phyloP scores from a whole-genome alignment of 1,140 invertebrate genomes.

The Bombus waltoni region DNA sequence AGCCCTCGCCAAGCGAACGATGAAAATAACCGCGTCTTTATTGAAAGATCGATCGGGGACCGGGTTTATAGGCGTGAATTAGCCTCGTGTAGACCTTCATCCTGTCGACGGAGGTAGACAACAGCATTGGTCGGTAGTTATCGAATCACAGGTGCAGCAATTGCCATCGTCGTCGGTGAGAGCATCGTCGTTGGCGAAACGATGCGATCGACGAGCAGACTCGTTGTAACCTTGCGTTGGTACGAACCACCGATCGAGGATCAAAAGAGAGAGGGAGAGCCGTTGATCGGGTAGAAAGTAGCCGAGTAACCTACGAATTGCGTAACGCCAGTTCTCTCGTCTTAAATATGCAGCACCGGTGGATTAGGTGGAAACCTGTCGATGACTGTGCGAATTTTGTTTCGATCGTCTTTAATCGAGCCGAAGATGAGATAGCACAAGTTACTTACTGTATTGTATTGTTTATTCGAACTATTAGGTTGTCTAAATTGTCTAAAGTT shows the following conservation, averaged over 20 bases:
- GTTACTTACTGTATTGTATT: no score
- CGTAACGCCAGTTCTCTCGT: constrained; percentile 47
- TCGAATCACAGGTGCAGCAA: constrained; percentile 31
- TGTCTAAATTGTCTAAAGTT: no score
- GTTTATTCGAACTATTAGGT: no score
- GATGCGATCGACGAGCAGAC: constrained; percentile 3
- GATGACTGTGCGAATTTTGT: neutral
- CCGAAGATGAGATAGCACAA: no score
- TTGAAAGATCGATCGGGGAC: constrained; percentile 26
- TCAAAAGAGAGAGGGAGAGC: neutral
- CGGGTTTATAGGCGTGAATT: constrained; percentile 12
- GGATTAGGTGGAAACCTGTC: neutral
- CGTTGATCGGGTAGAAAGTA: constrained; percentile 62
- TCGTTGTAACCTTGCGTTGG: constrained; percentile 41
- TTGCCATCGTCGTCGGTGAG: constrained; percentile 9
- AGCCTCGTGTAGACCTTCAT: constrained; percentile 7
- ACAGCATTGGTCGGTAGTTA: constrained; percentile 14
- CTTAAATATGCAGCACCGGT: constrained; percentile 35
- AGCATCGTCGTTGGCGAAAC: neutral
- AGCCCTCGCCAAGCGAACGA: neutral
- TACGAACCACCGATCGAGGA: neutral
- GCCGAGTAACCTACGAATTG: constrained; percentile 64
- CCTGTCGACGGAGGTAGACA: neutral
- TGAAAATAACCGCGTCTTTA: constrained; percentile 31
- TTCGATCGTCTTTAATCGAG: neutral